A percentile compares a stretch with the other conserved stretches of the same genome.
phyloP scores from a whole-genome alignment of 2,888 invertebrate species.

The Tryphoninae sp. region DNA sequence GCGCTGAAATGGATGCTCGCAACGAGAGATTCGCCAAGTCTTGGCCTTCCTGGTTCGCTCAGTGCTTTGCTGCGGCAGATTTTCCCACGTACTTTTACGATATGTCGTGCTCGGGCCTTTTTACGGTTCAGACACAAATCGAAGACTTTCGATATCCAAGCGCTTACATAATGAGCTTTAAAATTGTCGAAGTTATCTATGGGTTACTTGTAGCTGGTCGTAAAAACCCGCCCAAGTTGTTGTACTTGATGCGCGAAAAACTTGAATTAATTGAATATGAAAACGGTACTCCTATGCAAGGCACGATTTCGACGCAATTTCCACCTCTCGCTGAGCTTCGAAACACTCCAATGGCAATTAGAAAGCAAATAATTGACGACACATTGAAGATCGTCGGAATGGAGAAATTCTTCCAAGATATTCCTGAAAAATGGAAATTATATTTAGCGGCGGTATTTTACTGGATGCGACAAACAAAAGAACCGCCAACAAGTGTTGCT shows the following conservation, averaged over 20 bases:
- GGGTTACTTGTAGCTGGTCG: constrained; percentile 40
- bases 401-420: constrained; percentile 77
- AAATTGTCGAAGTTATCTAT: constrained; percentile 79
- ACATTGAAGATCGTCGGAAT: constrained; percentile 82
- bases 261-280: background rate
- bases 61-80: background rate
- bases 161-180: constrained; percentile 84
- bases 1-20: constrained; percentile 71
- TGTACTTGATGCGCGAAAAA: constrained; percentile 26
- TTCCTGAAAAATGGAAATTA: constrained; percentile 85
- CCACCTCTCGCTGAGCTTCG: constrained; percentile 78
- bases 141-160: constrained; percentile 86
- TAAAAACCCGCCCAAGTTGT: background rate
- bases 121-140: constrained; percentile 87
- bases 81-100: constrained; percentile 86
- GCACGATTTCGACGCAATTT: constrained; percentile 61
- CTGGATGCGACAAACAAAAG: constrained; percentile 82
- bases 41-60: background rate
- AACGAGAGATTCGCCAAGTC: background rate
- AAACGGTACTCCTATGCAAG: background rate
- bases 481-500: constrained; percentile 78
- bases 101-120: constrained; percentile 85
- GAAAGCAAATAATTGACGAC: constrained; percentile 80
- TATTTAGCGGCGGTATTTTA: constrained; percentile 84
- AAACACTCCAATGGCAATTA: constrained; percentile 67